Conservation (phyloP, 1,140 invertebrate species). For the Lepidostoma basale region DNA sequence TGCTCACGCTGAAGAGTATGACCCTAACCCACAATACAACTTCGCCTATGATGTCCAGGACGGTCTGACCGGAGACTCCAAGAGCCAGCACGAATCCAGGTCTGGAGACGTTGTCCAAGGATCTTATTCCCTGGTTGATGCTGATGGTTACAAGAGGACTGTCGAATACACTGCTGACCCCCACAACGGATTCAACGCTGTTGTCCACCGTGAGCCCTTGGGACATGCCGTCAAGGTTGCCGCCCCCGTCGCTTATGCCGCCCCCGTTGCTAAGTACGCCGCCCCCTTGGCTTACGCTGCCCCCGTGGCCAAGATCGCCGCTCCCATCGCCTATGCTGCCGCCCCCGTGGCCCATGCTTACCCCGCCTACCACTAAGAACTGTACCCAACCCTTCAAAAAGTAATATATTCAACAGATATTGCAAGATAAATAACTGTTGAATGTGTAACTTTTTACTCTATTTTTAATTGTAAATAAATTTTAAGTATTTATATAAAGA, state of each 20-base stretch:
- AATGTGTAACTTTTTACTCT: slow-evolving; percentile 17
- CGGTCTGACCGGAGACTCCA: slow-evolving; percentile 65
- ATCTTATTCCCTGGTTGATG: slow-evolving; percentile 65
- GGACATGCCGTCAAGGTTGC: slow-evolving; percentile 54
- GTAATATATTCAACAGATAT: slow-evolving; percentile 25
- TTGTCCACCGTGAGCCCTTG: slow-evolving; percentile 59
- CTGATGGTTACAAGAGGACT: slow-evolving; percentile 65
- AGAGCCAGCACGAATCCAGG: slow-evolving; percentile 59
- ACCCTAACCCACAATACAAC: slow-evolving; percentile 63
- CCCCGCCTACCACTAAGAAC: slow-evolving; percentile 41
- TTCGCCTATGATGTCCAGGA: slow-evolving; percentile 67
- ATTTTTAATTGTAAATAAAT: slow-evolving; percentile 34
- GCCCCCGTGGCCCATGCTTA: slow-evolving; percentile 48
- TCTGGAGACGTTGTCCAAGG: slow-evolving; percentile 68
- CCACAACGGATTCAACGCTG: slow-evolving; percentile 62
- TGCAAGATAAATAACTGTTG: slow-evolving; percentile 7
- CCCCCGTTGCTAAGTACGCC: slow-evolving; percentile 47
- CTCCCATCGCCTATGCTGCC: slow-evolving; percentile 51
- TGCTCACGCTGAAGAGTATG: slow-evolving; percentile 62
- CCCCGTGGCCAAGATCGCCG: slow-evolving; percentile 44
- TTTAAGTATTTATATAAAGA: slow-evolving; percentile 34
- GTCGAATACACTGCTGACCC: slow-evolving; percentile 66
- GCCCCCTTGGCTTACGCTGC: slow-evolving; percentile 48
- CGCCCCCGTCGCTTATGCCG: slow-evolving; percentile 48
- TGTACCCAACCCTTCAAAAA: neutral